Base-by-base conservation (phyloP, 2,113 vertebrate species). In the Piprites chloris region DNA sequence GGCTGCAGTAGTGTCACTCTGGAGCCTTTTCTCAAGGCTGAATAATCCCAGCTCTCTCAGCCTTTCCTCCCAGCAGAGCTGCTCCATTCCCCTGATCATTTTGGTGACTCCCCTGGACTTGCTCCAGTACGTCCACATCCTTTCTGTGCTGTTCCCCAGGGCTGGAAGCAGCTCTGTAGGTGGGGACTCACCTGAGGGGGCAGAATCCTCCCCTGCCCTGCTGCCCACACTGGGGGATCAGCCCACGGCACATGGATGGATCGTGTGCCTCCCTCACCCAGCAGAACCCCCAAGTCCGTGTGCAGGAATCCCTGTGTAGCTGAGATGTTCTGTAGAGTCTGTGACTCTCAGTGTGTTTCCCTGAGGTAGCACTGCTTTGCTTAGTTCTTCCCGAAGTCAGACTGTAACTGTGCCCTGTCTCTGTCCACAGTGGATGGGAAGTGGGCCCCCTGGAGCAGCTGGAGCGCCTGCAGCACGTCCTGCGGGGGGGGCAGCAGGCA, bases 401-500 rank as follows among this genome's bases (percentile, higher is more conserved):
- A 10, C 41, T 12, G 27, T 79, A n/a, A 74, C 21, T 32, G 21
- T 35, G 50, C 79, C 4, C 0, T 90, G 56, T 50, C 61, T 93
- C 50, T 86, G 63, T 93, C 61, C 30, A 11, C 91, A 99, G 99
- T 99, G 96, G 98, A 99, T 73, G 99, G 99, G 23, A 99, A 98
- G 87, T 99, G 99, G 99, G 97, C 98, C 1, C 42, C 81, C 0
- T 99, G 99, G 99, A 95, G 98, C 42, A 99, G 98, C 87, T 99
- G 99, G 99, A 98, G 98, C 3, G 49, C 99, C 80, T 99, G 99
- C 81, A 98, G 98, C 1, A 97, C 99, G 83, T 99, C 99, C 39
- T 99, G 99, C 19, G 99, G 98, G 35, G 99, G 99, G 5, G 99
- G 99, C 12, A 98, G 98, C 78, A 98, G 98, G 77, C 99, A 99